Conservation (phyloP, 2,888 invertebrate genomes). For the Chymomyza procnemis region DNA sequence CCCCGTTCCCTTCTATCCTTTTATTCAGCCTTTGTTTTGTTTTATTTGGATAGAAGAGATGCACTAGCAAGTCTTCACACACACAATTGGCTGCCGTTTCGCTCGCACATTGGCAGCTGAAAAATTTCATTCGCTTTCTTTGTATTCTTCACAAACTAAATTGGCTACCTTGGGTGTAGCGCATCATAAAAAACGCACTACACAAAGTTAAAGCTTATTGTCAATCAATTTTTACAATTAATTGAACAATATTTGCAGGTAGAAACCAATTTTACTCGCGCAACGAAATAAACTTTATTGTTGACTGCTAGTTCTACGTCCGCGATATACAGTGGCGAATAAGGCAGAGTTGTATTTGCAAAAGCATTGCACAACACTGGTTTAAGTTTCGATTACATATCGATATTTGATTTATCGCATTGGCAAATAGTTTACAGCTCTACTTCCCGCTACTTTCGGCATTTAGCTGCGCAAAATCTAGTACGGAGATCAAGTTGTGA, state of each 20-base stretch:
- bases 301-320: constrained; percentile 37
- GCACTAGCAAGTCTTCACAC: constrained; percentile 41
- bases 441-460: constrained; percentile 1
- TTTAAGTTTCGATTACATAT: background rate
- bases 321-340: constrained; percentile 28
- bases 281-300: constrained; percentile 28
- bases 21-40: constrained; percentile 72
- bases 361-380: background rate
- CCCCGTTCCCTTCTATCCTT: constrained; percentile 66
- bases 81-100: constrained; percentile 41
- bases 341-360: constrained; percentile 9
- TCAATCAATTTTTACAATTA: background rate
- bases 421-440: background rate
- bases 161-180: background rate
- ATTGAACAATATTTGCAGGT: background rate
- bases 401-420: background rate
- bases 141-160: constrained; percentile 13
- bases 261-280: constrained; percentile 13
- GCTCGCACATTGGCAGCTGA: constrained; percentile 63
- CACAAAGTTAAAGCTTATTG: background rate
- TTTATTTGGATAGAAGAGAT: constrained; percentile 69
- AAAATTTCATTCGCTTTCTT: constrained; percentile 32
- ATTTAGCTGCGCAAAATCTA: constrained; percentile 22
- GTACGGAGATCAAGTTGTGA: constrained; percentile 32
- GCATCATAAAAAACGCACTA: background rate